These are phyloP conservation scores for Oscheius onirici DNA, from an alignment of 2,888 invertebrate genomes.

Conservation along the genomic window DNA sequence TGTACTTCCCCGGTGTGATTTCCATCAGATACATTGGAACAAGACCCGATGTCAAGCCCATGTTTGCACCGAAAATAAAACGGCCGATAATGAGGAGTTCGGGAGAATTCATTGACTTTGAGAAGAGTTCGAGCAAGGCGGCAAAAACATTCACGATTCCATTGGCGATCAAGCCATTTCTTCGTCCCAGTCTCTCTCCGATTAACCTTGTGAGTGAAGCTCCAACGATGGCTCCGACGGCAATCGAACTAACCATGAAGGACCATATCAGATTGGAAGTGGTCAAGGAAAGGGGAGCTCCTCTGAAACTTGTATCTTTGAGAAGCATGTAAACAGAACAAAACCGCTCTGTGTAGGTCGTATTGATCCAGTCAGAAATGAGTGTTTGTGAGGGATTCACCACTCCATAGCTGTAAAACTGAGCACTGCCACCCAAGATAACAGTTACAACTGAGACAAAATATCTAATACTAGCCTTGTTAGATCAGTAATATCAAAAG, in stretches of 20 bases:
- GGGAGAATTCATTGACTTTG: constrained; percentile 70
- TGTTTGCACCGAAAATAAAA: constrained; percentile 71
- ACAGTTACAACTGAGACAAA: constrained; percentile 62
- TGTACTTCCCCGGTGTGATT: constrained; percentile 72
- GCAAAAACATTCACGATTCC: constrained; percentile 71
- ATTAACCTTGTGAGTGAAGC: constrained; percentile 72
- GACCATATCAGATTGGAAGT: constrained; percentile 72
- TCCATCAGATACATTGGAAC: constrained; percentile 74
- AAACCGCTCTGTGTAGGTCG: constrained; percentile 61
- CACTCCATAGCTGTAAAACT: constrained; percentile 69
- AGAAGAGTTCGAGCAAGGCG: constrained; percentile 72
- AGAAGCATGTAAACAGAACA: not conserved
- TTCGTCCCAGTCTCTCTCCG: constrained; percentile 72
- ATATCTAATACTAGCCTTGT: constrained; percentile 43
- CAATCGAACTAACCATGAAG: constrained; percentile 72
- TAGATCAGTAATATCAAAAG: not conserved
- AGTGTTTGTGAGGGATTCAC: constrained; percentile 67
- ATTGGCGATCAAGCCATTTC: constrained; percentile 68
- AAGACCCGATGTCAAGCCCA: constrained; percentile 74
- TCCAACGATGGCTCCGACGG: constrained; percentile 67
- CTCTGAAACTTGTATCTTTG: constrained; percentile 21
- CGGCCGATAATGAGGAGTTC: constrained; percentile 74
- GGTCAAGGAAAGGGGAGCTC: constrained; percentile 43
- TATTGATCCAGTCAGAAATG: constrained; percentile 68
- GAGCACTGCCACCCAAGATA: constrained; percentile 69